Conservation (phyloP, 2,113 vertebrate species). For the Rousettus leschenaultii region DNA sequence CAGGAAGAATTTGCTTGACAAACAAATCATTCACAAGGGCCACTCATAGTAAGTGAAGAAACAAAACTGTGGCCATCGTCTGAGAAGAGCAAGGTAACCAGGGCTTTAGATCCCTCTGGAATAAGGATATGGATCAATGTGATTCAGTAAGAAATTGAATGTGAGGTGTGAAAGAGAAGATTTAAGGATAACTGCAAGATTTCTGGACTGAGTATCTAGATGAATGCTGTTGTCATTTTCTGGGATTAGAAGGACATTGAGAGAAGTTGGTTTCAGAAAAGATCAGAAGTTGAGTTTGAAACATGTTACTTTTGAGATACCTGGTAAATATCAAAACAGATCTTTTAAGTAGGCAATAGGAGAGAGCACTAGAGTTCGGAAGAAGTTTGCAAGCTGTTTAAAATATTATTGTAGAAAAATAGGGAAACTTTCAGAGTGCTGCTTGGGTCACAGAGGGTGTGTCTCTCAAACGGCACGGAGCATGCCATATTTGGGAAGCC, state of each 20-base stretch:
- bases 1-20: neutral
- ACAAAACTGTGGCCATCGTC: neutral
- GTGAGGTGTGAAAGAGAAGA: neutral
- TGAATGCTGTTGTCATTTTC: neutral
- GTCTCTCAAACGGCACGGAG: neutral
- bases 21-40: neutral
- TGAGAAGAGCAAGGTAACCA: neutral
- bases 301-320: neutral
- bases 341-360: neutral
- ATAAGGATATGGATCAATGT: neutral
- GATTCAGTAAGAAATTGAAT: neutral
- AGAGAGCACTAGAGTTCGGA: neutral
- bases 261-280: neutral
- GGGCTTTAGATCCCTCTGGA: neutral
- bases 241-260: neutral
- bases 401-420: neutral
- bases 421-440: neutral
- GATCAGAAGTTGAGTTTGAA: neutral
- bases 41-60: neutral
- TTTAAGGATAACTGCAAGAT: neutral
- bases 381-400: neutral
- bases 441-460: neutral
- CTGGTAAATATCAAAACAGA: neutral
- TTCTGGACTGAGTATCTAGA: neutral
- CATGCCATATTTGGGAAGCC: conserved; percentile 8